Percentiles rank a stretch among this genome's conserved stretches.
Conservation (phyloP, 2,797 vertebrate genomes). For the Pseudochirops cupreus region DNA sequence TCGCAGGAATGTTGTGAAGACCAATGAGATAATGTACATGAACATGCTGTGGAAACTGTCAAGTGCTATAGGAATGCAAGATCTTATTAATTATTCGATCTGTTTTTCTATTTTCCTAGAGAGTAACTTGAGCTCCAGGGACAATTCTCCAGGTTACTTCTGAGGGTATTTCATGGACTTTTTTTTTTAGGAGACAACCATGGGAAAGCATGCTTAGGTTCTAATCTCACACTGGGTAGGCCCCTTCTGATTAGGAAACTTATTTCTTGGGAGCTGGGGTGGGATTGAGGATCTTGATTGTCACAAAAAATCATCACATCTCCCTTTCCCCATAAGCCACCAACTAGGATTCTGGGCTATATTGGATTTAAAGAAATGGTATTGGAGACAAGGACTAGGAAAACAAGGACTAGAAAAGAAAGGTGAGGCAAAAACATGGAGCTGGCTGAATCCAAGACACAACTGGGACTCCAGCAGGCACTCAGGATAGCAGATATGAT, state of each 20-base stretch:
- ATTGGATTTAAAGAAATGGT: neutral
- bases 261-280: neutral
- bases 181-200: neutral
- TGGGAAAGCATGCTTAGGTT: neutral
- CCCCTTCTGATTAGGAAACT: neutral
- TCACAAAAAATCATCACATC: neutral
- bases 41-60: neutral
- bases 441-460: neutral
- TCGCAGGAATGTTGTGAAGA: neutral
- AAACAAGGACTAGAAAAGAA: neutral
- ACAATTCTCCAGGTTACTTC: neutral
- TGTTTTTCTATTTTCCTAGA: neutral
- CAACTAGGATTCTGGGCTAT: neutral
- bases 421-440: neutral
- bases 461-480: neutral
- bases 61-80: neutral
- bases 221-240: neutral
- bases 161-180: neutral
- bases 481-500: neutral
- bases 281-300: neutral
- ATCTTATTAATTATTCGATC: neutral
- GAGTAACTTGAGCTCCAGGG: neutral
- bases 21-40: neutral
- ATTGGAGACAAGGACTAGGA: neutral
- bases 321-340: neutral